phyloP scores from a whole-genome alignment of 2,113 vertebrate genomes.

The Melanocharis versteri region DNA sequence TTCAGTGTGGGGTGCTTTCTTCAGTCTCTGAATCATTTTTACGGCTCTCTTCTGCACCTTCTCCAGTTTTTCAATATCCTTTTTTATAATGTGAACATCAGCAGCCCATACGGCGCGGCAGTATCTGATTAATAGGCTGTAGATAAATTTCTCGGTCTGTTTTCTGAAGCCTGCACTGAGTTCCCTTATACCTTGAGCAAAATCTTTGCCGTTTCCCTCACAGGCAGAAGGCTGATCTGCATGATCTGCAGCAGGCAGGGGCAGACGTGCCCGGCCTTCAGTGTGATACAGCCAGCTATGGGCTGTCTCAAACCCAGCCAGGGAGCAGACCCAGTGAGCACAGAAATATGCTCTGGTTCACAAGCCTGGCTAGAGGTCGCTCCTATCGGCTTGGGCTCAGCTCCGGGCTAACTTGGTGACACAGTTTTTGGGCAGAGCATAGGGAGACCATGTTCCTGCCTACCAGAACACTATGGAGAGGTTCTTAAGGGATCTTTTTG shows the following conservation, averaged over 20 bases:
- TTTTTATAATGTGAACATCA: slow-evolving; percentile 33
- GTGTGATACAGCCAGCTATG: rapidly evolving
- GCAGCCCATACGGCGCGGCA: not conserved
- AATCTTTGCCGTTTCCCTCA: not conserved
- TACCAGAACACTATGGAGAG: not conserved
- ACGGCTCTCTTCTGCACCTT: slow-evolving; percentile 37
- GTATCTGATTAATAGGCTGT: not conserved
- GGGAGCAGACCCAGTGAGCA: rapidly evolving
- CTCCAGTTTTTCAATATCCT: slow-evolving; percentile 63
- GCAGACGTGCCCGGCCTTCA: not conserved
- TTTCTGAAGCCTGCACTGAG: not conserved
- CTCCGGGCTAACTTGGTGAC: not conserved
- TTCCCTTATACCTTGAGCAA: not conserved
- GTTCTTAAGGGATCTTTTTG: rapidly evolving
- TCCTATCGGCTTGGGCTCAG: not conserved
- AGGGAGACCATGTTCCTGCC: not conserved
- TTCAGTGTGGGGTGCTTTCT: not conserved
- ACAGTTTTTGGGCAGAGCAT: not conserved
- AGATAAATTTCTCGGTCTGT: not conserved
- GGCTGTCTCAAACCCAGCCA: not conserved
- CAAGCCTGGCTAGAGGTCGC: not conserved
- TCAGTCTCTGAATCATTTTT: slow-evolving; percentile 59
- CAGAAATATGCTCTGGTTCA: not conserved
- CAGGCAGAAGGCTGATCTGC: not conserved
- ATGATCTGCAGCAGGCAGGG: rapidly evolving